phyloP scores from a whole-genome alignment of 2,888 invertebrate species.

The Drosophila borealis region DNA sequence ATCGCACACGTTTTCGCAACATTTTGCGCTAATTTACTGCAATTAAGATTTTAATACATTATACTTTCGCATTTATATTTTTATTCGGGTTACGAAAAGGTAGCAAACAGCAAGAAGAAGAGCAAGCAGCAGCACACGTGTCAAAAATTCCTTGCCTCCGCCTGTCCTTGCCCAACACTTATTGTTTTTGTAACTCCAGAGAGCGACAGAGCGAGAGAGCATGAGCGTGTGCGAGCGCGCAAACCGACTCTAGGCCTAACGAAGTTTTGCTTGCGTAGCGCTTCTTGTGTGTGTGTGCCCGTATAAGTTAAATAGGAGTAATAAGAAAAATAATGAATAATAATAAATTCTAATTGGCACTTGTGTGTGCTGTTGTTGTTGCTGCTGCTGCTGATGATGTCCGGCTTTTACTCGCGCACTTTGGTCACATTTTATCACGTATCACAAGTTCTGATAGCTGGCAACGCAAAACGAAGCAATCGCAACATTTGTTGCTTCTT shows the following conservation, averaged over 20 bases:
- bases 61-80: slow-evolving; percentile 23
- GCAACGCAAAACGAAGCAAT: slow-evolving; percentile 29
- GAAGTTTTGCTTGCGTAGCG: slow-evolving; percentile 5
- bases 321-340: slow-evolving; percentile 75
- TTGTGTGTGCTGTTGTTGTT: slow-evolving; percentile 28
- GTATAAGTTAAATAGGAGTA: slow-evolving; percentile 21
- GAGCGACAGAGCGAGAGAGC: slow-evolving; percentile 24
- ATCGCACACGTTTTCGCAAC: slow-evolving; percentile 64
- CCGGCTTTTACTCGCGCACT: slow-evolving; percentile 13
- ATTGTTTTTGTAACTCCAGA: slow-evolving; percentile 38
- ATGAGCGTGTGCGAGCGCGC: slow-evolving; percentile 31
- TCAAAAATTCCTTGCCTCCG: slow-evolving; percentile 35
- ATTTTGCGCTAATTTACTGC: slow-evolving; percentile 67
- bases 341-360: slow-evolving; percentile 77
- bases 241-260: slow-evolving; percentile 23
- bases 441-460: slow-evolving; percentile 44
- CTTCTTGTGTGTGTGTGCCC: slow-evolving; percentile 10
- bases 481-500: slow-evolving; percentile 75
- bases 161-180: slow-evolving; percentile 31
- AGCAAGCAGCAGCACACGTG: slow-evolving; percentile 26
- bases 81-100: slow-evolving; percentile 34
- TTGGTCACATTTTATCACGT: slow-evolving; percentile 73
- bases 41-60: slow-evolving; percentile 46
- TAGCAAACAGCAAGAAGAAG: slow-evolving; percentile 20
- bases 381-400: slow-evolving; percentile 10